A percentile compares a stretch with the other conserved stretches of the same genome.
Conservation (phyloP, 2,797 vertebrate genomes). For the Ptychobarbus kaznakovi region DNA sequence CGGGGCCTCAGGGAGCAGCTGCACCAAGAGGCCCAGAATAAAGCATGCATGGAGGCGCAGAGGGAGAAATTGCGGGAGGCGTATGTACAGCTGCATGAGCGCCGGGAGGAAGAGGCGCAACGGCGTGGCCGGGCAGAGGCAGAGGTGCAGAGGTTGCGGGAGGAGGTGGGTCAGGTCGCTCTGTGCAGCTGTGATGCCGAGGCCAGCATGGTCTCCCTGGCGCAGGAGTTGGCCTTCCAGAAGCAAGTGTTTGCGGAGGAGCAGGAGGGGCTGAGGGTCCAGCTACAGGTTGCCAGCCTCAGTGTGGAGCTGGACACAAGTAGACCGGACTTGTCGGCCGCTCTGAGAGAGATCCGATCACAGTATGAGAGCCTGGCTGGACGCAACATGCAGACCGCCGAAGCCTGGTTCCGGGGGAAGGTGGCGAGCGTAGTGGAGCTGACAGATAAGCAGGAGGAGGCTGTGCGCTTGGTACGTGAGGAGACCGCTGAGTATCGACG, state of each 20-base stretch:
- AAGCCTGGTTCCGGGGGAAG: constrained; percentile 85
- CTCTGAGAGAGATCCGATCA: constrained; percentile 81
- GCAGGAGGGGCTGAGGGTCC: constrained; percentile 74
- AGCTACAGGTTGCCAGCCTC: constrained; percentile 77
- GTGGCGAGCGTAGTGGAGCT: constrained; percentile 79
- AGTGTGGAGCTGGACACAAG: constrained; percentile 78
- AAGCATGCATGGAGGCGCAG: constrained; percentile 78
- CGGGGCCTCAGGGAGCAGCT: constrained; percentile 78
- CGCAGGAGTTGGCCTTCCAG: constrained; percentile 78
- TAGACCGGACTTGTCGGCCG: constrained; percentile 81
- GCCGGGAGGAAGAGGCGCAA: constrained; percentile 74
- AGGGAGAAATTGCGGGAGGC: constrained; percentile 75
- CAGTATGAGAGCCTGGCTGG: constrained; percentile 84
- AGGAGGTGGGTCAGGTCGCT: constrained; percentile 71
- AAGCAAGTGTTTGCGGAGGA: constrained; percentile 82
- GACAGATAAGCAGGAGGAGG: constrained; percentile 80
- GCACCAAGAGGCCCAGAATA: constrained; percentile 79
- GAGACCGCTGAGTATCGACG: constrained; percentile 86
- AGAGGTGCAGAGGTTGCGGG: constrained; percentile 70
- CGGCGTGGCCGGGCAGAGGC: constrained; percentile 73
- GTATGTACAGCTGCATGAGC: constrained; percentile 73
- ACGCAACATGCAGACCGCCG: constrained; percentile 83
- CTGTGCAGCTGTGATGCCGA: constrained; percentile 76
- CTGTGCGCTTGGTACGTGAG: constrained; percentile 81
- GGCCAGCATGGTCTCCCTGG: constrained; percentile 76